phyloP scores from a whole-genome alignment of 1,140 invertebrate genomes.

The Papilio glaucus region DNA sequence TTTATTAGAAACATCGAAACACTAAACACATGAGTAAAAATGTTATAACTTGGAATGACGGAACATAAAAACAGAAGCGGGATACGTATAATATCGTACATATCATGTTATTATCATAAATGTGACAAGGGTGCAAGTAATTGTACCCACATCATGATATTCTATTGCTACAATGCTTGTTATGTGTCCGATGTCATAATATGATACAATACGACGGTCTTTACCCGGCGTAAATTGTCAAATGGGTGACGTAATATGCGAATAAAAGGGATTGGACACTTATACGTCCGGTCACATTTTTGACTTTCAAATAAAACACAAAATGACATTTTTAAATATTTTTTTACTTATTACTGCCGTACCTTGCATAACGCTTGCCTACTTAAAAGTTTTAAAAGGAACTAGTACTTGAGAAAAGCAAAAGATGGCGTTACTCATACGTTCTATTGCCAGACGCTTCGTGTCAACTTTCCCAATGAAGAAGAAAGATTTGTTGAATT shows the following conservation, averaged over 20 bases:
- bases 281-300: not conserved
- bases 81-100: not conserved
- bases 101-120: slow-evolving; percentile 8
- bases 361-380: no score
- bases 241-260: not conserved
- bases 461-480: no score
- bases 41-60: not conserved
- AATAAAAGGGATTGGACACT: slow-evolving; percentile 6
- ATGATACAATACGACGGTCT: slow-evolving; percentile 19
- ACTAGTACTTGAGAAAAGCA: no score
- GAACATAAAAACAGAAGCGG: not conserved
- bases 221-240: slow-evolving; percentile 11
- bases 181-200: slow-evolving; percentile 11
- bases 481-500: no score
- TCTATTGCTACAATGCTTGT: slow-evolving; percentile 5
- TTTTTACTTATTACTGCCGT: no score
- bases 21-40: no score
- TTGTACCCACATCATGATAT: slow-evolving; percentile 14
- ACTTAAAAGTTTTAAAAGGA: no score
- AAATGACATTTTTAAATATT: no score
- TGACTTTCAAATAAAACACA: not conserved
- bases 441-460: no score
- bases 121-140: slow-evolving; percentile 26
- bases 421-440: no score
- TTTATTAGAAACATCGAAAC: no score